Evolutionary conservation across 2,888 invertebrate species (phyloP).

Genomic region (Aradus depressus): DNA sequence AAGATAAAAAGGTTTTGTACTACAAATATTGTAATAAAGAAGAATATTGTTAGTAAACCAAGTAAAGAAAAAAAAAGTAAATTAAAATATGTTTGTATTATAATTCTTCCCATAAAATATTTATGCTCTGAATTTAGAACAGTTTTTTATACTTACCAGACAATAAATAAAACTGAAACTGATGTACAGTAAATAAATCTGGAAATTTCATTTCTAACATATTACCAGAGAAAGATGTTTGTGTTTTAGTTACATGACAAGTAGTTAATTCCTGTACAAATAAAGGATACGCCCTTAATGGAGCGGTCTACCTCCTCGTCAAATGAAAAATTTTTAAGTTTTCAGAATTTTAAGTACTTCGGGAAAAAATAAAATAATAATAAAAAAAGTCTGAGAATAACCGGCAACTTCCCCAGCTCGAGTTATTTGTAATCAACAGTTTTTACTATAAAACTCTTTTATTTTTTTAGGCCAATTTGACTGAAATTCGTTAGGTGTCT

Average conservation of each 20-base stretch:
- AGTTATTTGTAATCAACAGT: too few species aligned
- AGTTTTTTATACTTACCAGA: conserved; percentile 23
- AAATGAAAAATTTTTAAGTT: too few species aligned
- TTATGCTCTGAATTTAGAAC: conserved; percentile 13
- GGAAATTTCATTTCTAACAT: conserved; percentile 12
- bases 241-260: conserved; percentile 21
- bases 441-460: too few species aligned
- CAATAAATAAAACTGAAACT: conserved; percentile 23
- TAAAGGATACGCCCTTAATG: too few species aligned
- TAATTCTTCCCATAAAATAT: conserved; percentile 18
- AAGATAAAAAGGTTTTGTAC: conserved; percentile 19
- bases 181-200: conserved; percentile 6
- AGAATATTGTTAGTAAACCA: conserved; percentile 15
- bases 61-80: conserved; percentile 13
- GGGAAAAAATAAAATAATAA: too few species aligned
- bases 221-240: conserved; percentile 23
- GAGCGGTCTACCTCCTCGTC: too few species aligned
- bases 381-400: too few species aligned
- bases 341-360: too few species aligned
- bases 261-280: too few species aligned
- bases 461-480: too few species aligned
- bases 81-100: conserved; percentile 21
- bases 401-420: too few species aligned
- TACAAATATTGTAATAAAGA: conserved; percentile 20
- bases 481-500: too few species aligned